Evolutionary conservation across 1,140 invertebrate genomes (phyloP).

Genomic region (Plodia interpunctella): DNA sequence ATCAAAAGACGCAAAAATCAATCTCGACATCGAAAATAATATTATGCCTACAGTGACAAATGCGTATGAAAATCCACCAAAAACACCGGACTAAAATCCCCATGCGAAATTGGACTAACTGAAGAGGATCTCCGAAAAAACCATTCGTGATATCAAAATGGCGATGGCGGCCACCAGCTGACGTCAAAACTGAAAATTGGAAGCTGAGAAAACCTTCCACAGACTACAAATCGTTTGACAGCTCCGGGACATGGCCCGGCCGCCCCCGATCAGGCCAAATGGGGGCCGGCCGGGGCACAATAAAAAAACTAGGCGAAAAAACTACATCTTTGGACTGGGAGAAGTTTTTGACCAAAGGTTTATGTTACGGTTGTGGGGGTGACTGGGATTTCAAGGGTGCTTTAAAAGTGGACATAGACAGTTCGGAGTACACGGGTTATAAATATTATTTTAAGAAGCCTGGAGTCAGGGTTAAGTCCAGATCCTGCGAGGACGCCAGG

Average conservation of each 20-base stretch:
- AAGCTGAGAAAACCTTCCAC: slow-evolving; percentile 59
- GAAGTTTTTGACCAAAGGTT: slow-evolving; percentile 54
- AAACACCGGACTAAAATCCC: slow-evolving; percentile 23
- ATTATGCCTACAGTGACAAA: slow-evolving; percentile 20
- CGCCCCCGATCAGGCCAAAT: slow-evolving; percentile 49
- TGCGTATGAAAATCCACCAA: slow-evolving; percentile 19
- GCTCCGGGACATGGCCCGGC: slow-evolving; percentile 65
- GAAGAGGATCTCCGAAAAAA: slow-evolving; percentile 29
- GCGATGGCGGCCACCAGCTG: slow-evolving; percentile 64
- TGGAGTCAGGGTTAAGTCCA: slow-evolving; percentile 57
- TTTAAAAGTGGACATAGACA: slow-evolving; percentile 61
- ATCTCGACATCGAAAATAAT: not conserved
- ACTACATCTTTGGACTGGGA: slow-evolving; percentile 35
- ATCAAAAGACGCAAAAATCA: slow-evolving; percentile 14
- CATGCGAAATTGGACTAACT: slow-evolving; percentile 21
- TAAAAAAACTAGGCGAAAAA: not conserved
- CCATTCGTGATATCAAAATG: slow-evolving; percentile 73
- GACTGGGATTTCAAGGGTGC: slow-evolving; percentile 64
- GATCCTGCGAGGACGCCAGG: slow-evolving; percentile 79
- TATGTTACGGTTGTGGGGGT: slow-evolving; percentile 63
- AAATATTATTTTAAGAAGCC: slow-evolving; percentile 56
- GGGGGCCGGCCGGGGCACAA: slow-evolving; percentile 36
- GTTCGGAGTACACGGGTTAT: slow-evolving; percentile 72
- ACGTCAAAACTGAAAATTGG: slow-evolving; percentile 61
- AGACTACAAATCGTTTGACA: slow-evolving; percentile 36